phyloP scores from a whole-genome alignment of 2,113 vertebrate species.

The Toxostoma redivivum region DNA sequence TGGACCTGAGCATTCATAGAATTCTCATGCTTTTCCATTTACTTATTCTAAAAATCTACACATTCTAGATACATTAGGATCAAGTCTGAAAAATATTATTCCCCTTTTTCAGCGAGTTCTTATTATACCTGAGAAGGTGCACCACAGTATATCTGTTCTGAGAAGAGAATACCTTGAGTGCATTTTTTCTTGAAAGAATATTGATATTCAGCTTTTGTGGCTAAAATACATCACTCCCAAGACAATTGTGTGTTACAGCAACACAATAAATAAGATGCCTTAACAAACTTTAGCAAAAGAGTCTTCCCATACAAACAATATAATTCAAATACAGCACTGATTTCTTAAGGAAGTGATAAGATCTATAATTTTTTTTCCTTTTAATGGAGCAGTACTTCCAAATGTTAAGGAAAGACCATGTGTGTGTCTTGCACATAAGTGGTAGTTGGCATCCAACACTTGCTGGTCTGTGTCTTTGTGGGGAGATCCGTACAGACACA shows the following conservation, averaged over 20 bases:
- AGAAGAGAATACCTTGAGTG: not conserved
- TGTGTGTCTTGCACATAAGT: not conserved
- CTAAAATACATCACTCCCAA: not conserved
- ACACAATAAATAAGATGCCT: not conserved
- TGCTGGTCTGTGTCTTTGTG: not conserved
- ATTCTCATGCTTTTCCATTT: not conserved
- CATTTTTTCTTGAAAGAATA: not conserved
- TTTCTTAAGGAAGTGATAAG: not conserved
- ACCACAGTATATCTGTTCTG: not conserved
- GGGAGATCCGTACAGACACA: fast-evolving
- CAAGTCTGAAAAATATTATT: not conserved
- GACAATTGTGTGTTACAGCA: not conserved
- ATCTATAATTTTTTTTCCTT: not conserved
- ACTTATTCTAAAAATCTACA: not conserved
- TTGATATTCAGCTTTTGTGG: not conserved
- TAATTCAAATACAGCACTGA: not conserved
- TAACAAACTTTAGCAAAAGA: not conserved
- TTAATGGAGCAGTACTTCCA: not conserved
- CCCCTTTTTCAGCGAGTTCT: not conserved
- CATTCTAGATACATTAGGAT: not conserved
- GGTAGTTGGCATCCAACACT: not conserved
- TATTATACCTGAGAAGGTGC: not conserved
- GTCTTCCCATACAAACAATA: not conserved
- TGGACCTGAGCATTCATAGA: not conserved
- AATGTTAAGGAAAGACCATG: not conserved